A percentile compares a stretch with the other conserved stretches of the same genome.
These are phyloP conservation scores for Tonatia bakeri DNA, from an alignment of 2,113 vertebrate species.

Conservation along the genomic window DNA sequence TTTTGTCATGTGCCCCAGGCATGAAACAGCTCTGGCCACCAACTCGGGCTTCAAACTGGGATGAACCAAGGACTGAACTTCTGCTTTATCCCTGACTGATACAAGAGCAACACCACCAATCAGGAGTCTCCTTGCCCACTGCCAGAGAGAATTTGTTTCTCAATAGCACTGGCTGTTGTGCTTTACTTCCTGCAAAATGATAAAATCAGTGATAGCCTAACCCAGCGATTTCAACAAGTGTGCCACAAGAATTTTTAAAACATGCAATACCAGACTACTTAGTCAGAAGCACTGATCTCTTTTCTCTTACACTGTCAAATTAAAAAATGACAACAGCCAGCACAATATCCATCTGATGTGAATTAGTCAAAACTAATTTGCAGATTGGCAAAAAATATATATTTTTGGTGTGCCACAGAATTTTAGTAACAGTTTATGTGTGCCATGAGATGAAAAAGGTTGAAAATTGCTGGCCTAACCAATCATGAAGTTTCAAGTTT, in stretches of 20 bases:
- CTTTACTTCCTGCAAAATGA: background rate
- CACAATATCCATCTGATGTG: too few relatives aligned
- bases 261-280: too few relatives aligned
- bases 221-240: background rate
- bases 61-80: background rate
- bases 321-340: too few relatives aligned
- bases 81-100: background rate
- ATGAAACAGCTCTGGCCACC: background rate
- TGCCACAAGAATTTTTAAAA: too few relatives aligned
- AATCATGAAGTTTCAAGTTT: background rate
- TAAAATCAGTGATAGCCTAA: conserved; percentile 30
- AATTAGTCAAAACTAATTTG: too few relatives aligned
- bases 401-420: too few relatives aligned
- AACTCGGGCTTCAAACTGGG: background rate
- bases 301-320: too few relatives aligned
- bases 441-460: too few relatives aligned
- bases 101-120: background rate
- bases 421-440: too few relatives aligned
- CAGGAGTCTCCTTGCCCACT: background rate
- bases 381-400: too few relatives aligned
- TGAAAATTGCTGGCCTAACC: background rate
- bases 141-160: background rate
- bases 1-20: background rate
- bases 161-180: background rate
- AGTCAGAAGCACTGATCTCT: too few relatives aligned